Conservation (phyloP, 2,888 invertebrate species). For the Aproaerema taeniolella region DNA sequence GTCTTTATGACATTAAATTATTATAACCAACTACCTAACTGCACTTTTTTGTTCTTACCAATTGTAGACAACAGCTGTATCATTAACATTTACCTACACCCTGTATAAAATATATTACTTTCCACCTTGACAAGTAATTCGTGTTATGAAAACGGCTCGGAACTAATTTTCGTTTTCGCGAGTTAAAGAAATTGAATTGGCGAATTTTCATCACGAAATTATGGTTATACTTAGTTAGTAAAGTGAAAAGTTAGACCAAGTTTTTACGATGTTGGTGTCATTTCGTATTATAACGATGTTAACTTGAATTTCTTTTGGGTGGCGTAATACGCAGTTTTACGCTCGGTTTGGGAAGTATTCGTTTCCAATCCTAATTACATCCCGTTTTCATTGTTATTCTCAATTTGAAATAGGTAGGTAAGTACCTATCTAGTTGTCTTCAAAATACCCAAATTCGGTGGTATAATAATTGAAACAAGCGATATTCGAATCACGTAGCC, state of each 20-base stretch:
- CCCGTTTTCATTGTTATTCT: no score
- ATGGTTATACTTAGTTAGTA: conserved; percentile 23
- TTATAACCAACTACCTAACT: no score
- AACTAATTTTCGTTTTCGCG: conserved; percentile 24
- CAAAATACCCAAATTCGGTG: no score
- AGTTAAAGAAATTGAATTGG: conserved; percentile 29
- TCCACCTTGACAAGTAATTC: conserved; percentile 30
- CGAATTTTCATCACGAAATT: conserved; percentile 28
- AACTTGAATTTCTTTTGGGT: not conserved
- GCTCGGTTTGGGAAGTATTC: no score
- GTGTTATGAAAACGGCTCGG: conserved; percentile 28
- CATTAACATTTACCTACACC: no score
- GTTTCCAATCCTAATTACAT: no score
- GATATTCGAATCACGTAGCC: conserved; percentile 57
- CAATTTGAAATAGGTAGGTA: no score
- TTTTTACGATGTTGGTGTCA: conserved; percentile 27
- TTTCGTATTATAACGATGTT: conserved; percentile 9
- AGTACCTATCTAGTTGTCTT: no score
- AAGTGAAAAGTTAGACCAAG: conserved; percentile 28
- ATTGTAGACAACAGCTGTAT: no score
- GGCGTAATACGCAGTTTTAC: no score
- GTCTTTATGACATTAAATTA: no score
- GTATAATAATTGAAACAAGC: conserved; percentile 51
- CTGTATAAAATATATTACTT: conserved; percentile 28
- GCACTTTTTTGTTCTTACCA: no score